Evolutionary conservation across 2,888 invertebrate genomes (phyloP), one percentile per base, ranked within the genome.

Genomic region (Julus scandinavius): DNA sequence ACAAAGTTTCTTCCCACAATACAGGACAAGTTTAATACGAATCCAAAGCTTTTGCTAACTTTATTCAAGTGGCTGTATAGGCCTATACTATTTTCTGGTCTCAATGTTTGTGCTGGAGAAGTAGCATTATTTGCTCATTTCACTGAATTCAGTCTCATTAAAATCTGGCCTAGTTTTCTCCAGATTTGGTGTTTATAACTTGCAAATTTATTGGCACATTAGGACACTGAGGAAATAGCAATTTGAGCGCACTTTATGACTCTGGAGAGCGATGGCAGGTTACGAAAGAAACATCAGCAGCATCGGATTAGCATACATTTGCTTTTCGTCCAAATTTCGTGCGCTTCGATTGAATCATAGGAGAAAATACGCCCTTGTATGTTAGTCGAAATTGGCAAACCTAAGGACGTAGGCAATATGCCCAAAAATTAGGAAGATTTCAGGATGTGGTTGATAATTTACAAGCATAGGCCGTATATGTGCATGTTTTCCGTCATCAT

Each of bases 181-280:
- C 63, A n/a, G n/a, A 63, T 63, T n/a, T n/a, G n/a, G 63, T 63
- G 63, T n/a, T 63, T 63, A n/a, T 63, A n/a, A n/a, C 63, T 63
- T n/a, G 54, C 54, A 2, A 54, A 54, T 54, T 54, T 54, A 54
- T 54, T 54, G 54, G 54, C 54, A 17, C 17, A 15, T 54, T 13
- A 11, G 54, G 11, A 63, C 63, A 63, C 17, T 5, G 9, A 63
- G 63, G n/a, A 63, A 63, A 17, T 63, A 7, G 17, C 54, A 54
- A 54, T 54, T 54, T 54, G 54, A 54, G 63, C 17, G n/a, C n/a
- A 63, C 4, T 63, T 63, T n/a, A n/a, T 63, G 63, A 15, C 58
- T 11, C 15, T 11, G 11, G 15, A 15, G 58, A 58, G 58, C 58
- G 58, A 4, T 58, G 17, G 58, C 49, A 58, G 58, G 15, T 49